Percentiles rank a stretch among this genome's conserved stretches.
These are phyloP conservation scores for Mycteria americana DNA, from an alignment of 2,797 vertebrate species.

Conservation along the genomic window DNA sequence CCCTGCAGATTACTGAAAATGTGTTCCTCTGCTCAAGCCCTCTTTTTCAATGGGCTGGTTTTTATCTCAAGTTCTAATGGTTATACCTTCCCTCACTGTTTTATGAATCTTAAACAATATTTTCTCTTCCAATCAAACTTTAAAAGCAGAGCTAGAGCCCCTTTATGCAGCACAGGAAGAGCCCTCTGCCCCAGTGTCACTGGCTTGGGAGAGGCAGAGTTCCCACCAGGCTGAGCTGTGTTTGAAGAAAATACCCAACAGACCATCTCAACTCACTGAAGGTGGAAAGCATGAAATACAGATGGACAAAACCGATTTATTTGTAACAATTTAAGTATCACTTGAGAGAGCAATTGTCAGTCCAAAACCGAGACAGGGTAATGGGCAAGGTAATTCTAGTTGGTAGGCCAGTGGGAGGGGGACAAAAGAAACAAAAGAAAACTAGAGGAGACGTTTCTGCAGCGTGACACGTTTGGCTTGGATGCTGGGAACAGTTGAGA, in stretches of 20 bases:
- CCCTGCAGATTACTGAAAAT: neutral
- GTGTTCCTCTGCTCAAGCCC: neutral
- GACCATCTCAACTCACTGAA: neutral
- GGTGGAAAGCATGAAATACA: neutral
- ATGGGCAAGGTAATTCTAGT: neutral
- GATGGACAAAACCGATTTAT: rapidly evolving
- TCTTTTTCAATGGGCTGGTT: neutral
- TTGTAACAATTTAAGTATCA: neutral
- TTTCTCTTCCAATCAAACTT: neutral
- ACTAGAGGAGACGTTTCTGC: neutral
- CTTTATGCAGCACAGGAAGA: neutral
- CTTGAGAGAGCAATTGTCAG: neutral
- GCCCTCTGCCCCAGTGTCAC: neutral
- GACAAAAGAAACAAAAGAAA: neutral
- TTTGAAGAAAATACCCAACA: neutral
- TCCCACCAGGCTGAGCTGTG: neutral
- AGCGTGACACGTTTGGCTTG: neutral
- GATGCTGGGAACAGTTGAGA: neutral
- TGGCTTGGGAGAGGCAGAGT: neutral
- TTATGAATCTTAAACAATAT: neutral
- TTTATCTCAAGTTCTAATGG: neutral
- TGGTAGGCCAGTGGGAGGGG: neutral
- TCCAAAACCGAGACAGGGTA: neutral
- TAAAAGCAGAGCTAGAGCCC: neutral
- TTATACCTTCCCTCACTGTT: neutral